These are phyloP conservation scores for Hydrotaea cyrtoneurina DNA, from an alignment of 2,888 invertebrate species.

Conservation along the genomic window DNA sequence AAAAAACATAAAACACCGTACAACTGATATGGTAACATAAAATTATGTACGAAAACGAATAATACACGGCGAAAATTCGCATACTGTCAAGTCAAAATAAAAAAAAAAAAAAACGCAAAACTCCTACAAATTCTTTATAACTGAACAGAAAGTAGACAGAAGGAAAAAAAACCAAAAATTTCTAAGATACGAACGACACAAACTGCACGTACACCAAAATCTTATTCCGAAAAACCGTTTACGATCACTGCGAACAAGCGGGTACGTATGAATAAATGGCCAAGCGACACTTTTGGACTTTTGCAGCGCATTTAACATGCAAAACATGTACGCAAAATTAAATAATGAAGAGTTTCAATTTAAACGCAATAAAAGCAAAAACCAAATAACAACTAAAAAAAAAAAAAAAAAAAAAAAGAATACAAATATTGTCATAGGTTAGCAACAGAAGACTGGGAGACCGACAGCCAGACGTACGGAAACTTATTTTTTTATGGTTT, in stretches of 20 bases:
- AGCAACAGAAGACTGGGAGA: not conserved
- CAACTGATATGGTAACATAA: slow-evolving; percentile 9
- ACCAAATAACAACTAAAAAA: slow-evolving; percentile 35
- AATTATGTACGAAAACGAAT: not conserved
- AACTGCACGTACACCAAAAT: slow-evolving; percentile 66
- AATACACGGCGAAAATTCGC: not conserved
- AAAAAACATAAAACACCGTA: not conserved
- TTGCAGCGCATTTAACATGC: slow-evolving; percentile 66
- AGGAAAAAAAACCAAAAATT: not conserved
- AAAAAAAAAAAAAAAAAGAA: slow-evolving; percentile 34
- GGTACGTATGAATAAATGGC: too few species aligned
- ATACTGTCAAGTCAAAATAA: slow-evolving; percentile 22
- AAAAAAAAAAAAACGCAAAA: not conserved
- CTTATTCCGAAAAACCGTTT: slow-evolving; percentile 25
- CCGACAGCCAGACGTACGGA: too few species aligned
- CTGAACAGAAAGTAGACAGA: not conserved
- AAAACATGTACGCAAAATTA: slow-evolving; percentile 58
- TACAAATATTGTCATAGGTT: slow-evolving; percentile 39
- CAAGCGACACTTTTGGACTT: slow-evolving; percentile 54
- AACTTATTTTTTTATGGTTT: not conserved
- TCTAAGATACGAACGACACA: slow-evolving; percentile 37
- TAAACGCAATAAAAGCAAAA: slow-evolving; percentile 25
- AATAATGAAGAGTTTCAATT: slow-evolving; percentile 47
- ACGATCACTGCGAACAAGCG: not conserved
- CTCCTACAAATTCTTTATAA: not conserved